Evolutionary conservation across 2,888 invertebrate genomes (phyloP).

Genomic region (Drosophila eohydei): DNA sequence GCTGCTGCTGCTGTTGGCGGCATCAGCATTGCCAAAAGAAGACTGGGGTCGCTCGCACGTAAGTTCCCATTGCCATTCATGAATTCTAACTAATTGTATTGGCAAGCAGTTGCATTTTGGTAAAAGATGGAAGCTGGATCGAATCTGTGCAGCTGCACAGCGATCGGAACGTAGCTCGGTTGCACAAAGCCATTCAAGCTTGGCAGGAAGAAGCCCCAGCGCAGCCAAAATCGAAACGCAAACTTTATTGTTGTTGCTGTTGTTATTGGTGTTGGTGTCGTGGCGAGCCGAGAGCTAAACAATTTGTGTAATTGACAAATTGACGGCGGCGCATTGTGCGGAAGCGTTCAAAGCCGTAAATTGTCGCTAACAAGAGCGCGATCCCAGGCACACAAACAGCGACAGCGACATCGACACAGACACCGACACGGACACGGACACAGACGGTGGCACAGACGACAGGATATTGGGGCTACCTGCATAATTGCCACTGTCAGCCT

Average conservation of each 20-base stretch:
- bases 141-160: conserved; percentile 82
- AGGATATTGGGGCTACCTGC: conserved; percentile 50
- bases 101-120: conserved; percentile 72
- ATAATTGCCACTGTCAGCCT: conserved; percentile 53
- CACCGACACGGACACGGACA: conserved; percentile 2
- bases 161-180: conserved; percentile 56
- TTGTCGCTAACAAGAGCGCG: conserved; percentile 80
- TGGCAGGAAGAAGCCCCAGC: conserved; percentile 61
- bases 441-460: conserved; percentile 17
- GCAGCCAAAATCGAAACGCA: conserved; percentile 52
- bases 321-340: conserved; percentile 82
- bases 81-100: conserved; percentile 83
- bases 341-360: conserved; percentile 80
- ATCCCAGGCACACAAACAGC: conserved; percentile 20
- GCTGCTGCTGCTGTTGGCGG: conserved; percentile 15
- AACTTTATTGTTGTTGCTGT: conserved; percentile 38
- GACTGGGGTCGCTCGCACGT: conserved; percentile 55
- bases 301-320: conserved; percentile 84
- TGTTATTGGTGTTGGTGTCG: conserved; percentile 36
- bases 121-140: conserved; percentile 58
- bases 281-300: conserved; percentile 65
- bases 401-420: background rate
- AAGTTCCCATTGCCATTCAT: conserved; percentile 70
- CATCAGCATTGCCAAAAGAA: conserved; percentile 69
- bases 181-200: conserved; percentile 54